phyloP scores from a whole-genome alignment of 1,140 invertebrate species.

The Euura lappo region DNA sequence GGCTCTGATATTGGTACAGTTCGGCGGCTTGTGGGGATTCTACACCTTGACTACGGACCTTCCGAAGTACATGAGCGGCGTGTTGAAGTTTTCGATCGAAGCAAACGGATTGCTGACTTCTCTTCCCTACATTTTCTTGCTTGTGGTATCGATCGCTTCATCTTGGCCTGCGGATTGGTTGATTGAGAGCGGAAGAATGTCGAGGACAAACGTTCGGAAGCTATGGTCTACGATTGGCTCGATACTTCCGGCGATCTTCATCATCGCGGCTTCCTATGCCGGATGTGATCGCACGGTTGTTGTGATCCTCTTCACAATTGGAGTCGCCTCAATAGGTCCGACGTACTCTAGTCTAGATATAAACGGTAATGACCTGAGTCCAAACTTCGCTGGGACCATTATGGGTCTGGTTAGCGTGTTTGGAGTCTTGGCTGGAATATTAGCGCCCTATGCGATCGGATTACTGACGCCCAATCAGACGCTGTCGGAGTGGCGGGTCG shows the following conservation, averaged over 20 bases:
- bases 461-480: no score
- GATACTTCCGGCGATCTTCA: slow-evolving; percentile 70
- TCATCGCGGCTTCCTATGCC: no score
- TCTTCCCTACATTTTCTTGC: slow-evolving; percentile 64
- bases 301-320: no score
- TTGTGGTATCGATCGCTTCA: slow-evolving; percentile 61
- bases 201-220: slow-evolving; percentile 59
- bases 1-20: slow-evolving; percentile 64
- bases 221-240: slow-evolving; percentile 72
- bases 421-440: slow-evolving; percentile 68
- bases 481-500: no score
- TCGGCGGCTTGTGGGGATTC: slow-evolving; percentile 68
- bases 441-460: slow-evolving; percentile 62
- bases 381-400: slow-evolving; percentile 73
- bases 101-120: slow-evolving; percentile 36
- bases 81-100: no score
- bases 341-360: slow-evolving; percentile 67
- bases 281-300: no score
- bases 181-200: slow-evolving; percentile 52
- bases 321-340: no score
- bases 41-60: slow-evolving; percentile 84
- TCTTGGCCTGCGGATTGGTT: slow-evolving; percentile 32
- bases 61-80: slow-evolving; percentile 56
- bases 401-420: slow-evolving; percentile 68
- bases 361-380: slow-evolving; percentile 73